phyloP scores from a whole-genome alignment of 2,797 vertebrate genomes.

The Sitta carolinensis region DNA sequence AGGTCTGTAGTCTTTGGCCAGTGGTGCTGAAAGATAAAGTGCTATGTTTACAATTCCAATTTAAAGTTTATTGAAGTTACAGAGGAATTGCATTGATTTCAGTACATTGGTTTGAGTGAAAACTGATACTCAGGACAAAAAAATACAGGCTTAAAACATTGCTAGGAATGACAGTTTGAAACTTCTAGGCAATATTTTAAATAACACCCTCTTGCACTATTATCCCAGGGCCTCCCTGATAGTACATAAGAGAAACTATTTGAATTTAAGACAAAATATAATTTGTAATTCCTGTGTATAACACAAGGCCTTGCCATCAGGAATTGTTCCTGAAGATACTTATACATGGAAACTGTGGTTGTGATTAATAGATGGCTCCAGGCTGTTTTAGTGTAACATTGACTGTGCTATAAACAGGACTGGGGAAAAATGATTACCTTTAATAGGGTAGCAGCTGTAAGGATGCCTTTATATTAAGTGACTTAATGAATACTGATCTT shows the following conservation, averaged over 20 bases:
- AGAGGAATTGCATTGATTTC: background rate
- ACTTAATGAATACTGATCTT: conserved; percentile 73
- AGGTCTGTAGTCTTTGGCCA: background rate
- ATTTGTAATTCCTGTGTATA: background rate
- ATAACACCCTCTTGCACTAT: background rate
- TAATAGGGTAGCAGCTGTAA: conserved; percentile 47
- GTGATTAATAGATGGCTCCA: conserved; percentile 30
- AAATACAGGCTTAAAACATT: background rate
- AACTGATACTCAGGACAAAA: background rate
- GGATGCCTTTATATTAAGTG: conserved; percentile 69
- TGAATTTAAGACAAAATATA: background rate
- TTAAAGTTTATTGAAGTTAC: background rate
- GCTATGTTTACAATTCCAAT: background rate
- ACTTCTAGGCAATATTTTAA: background rate
- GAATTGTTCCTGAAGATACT: conserved; percentile 27
- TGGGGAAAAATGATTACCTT: background rate
- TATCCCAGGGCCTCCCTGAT: background rate
- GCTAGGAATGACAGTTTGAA: background rate
- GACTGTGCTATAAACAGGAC: conserved; percentile 43
- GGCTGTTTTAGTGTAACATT: background rate
- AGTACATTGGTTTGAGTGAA: background rate
- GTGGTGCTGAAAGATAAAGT: background rate
- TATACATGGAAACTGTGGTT: background rate
- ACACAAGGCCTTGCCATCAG: background rate
- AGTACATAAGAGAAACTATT: background rate